Evolutionary conservation across 2,113 vertebrate species (phyloP), one percentile per base, ranked within the genome.

Genomic region (Sporophila hypoxantha): DNA sequence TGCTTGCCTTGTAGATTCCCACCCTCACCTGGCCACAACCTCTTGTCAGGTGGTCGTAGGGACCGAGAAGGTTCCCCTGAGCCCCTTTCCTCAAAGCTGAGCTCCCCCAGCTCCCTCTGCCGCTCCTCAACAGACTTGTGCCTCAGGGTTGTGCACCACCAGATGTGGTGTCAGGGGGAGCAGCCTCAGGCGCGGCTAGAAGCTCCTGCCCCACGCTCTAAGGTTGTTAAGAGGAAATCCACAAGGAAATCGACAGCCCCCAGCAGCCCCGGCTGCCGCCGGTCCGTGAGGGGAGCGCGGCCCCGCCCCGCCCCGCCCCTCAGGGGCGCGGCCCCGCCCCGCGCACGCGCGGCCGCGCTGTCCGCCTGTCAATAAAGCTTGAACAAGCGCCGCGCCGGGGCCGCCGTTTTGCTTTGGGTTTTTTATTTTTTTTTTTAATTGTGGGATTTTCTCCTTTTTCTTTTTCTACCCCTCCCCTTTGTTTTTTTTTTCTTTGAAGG

Each of bases 201-300:
- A 42, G 22, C 55, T 46, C 15, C 42, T 0, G 14, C 4, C 55
- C 42, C n/a, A 4, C 55, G 5, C 22, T 17, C 22, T 12, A 19
- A 8, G 8, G 8, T 7, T 3, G 8, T 1, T 1, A 2, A 2
- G 3, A 6, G 4, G 0, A 5, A 6, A 47, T 2, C 12, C 5
- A 7, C 52, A 4, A 41, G 16, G 16, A 17, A 42, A 42, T 42
- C 44, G 5, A 21, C 19, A 44, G 1, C 0, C 12, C 36, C 22
- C 36, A 5, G 30, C 36, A 10, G 10, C 47, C 30, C 14, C 30
- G 15, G 30, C 9, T 3, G 44, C 71, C 0, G 12, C 27, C 15
- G 20, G 1, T 3, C 21, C 44, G 34, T 16, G 74, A 37, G 55
- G 26, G 42, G 19, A 70, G 50, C 12, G 16, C 22, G 25, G 55